Percentiles rank a stretch among this genome's conserved stretches.
These are phyloP conservation scores for Syrmaticus mikado DNA, from an alignment of 2,113 vertebrate genomes.

Conservation along the genomic window DNA sequence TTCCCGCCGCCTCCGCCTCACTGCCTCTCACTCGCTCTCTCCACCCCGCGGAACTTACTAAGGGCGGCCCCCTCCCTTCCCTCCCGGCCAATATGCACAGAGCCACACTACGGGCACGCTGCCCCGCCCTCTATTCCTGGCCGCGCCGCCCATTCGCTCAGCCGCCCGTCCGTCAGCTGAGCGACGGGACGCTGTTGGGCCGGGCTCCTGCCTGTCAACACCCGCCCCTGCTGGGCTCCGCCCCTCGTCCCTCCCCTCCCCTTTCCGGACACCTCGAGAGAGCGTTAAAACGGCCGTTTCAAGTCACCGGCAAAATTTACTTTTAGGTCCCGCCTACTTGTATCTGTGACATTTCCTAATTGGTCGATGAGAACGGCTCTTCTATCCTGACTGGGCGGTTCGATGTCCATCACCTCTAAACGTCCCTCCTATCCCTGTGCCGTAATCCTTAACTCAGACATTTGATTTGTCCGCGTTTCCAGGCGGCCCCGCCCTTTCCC, in stretches of 20 bases:
- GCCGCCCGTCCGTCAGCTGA: accelerated
- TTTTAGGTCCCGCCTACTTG: slow-evolving; percentile 11
- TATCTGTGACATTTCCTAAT: neutral
- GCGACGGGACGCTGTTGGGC: accelerated
- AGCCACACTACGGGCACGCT: neutral
- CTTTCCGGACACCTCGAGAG: neutral
- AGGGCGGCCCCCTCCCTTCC: neutral
- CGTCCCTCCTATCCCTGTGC: neutral
- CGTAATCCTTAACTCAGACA: neutral
- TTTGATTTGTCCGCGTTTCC: neutral
- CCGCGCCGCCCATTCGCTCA: neutral
- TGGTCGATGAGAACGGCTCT: neutral
- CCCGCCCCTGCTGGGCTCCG: accelerated
- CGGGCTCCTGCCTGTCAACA: accelerated
- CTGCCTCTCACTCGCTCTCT: slow-evolving; percentile 51
- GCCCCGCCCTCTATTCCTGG: neutral
- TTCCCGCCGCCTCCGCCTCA: slow-evolving; percentile 63
- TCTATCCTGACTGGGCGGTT: neutral
- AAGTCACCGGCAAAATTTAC: slow-evolving; percentile 45
- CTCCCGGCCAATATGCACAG: neutral
- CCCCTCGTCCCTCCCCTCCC: neutral
- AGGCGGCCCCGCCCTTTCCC: neutral
- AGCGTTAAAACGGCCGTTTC: slow-evolving; percentile 31
- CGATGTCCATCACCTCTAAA: accelerated
- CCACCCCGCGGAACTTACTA: slow-evolving; percentile 51